Evolutionary conservation across 1,140 invertebrate genomes (phyloP).

Genomic region (Lithobius niger): DNA sequence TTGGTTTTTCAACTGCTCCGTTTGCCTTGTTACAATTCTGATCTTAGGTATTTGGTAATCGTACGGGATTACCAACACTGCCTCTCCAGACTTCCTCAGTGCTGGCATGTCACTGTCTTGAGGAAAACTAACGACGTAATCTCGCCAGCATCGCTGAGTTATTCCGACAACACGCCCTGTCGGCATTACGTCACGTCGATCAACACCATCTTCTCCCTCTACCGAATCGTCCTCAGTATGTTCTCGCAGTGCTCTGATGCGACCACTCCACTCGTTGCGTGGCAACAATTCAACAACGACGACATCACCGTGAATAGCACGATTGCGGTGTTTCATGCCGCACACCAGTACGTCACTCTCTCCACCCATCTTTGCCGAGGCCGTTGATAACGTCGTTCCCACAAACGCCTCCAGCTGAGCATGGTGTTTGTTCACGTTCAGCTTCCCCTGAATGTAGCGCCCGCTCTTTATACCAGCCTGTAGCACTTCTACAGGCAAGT

Average conservation of each 20-base stretch:
- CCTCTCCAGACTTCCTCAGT: constrained; percentile 8
- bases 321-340: constrained; percentile 29
- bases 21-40: constrained; percentile 33
- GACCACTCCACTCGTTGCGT: constrained; percentile 25
- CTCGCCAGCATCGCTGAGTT: constrained; percentile 35
- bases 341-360: constrained; percentile 30
- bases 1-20: constrained; percentile 26
- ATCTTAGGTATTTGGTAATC: constrained; percentile 36
- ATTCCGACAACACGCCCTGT: constrained; percentile 36
- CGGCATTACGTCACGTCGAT: constrained; percentile 21
- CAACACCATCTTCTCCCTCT: constrained; percentile 2
- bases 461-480: constrained; percentile 27
- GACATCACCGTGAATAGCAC: constrained; percentile 35
- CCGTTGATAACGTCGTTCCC: constrained; percentile 20
- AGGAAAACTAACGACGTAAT: constrained; percentile 31
- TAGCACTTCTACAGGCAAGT: constrained; percentile 26
- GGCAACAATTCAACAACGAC: constrained; percentile 32
- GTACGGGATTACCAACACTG: constrained; percentile 32
- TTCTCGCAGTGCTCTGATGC: constrained; percentile 9
- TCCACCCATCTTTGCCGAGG: neutral
- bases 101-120: constrained; percentile 20
- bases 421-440: constrained; percentile 30
- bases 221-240: neutral
- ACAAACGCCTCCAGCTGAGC: constrained; percentile 30
- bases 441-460: constrained; percentile 23